Evolutionary conservation across 53 echinoderm and acorn worm species (phyloP).

Genomic region (Henricia sp.): DNA sequence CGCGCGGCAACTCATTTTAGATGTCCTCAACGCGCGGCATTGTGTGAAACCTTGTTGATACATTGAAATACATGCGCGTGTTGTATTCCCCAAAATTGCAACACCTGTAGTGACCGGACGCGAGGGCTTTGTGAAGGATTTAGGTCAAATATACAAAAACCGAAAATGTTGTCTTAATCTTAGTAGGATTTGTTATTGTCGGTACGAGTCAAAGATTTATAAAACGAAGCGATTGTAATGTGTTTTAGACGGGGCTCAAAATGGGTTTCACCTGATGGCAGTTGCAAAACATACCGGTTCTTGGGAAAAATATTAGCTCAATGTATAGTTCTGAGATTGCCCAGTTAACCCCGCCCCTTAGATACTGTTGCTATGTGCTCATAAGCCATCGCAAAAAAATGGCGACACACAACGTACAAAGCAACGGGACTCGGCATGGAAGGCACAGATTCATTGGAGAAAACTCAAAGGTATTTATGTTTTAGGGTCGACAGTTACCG

Average conservation of each 20-base stretch:
- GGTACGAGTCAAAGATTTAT: conserved; percentile 35
- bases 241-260: conserved; percentile 50
- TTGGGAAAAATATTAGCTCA: no score
- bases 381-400: no score
- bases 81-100: background rate
- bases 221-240: conserved; percentile 44
- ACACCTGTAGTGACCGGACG: conserved; percentile 10
- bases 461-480: no score
- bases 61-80: background rate
- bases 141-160: background rate
- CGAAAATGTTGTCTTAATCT: conserved; percentile 29
- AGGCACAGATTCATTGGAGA: no score
- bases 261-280: background rate
- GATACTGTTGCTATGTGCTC: no score
- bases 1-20: conserved; percentile 16
- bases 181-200: conserved; percentile 9
- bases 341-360: no score
- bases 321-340: no score
- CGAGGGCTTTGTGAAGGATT: background rate
- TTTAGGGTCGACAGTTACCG: no score
- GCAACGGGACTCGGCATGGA: no score
- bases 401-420: no score
- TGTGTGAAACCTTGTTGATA: background rate
- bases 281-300: no score
- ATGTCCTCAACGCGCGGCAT: background rate